Conservation (phyloP, 2,797 vertebrate species). For the Sylvilagus floridanus region DNA sequence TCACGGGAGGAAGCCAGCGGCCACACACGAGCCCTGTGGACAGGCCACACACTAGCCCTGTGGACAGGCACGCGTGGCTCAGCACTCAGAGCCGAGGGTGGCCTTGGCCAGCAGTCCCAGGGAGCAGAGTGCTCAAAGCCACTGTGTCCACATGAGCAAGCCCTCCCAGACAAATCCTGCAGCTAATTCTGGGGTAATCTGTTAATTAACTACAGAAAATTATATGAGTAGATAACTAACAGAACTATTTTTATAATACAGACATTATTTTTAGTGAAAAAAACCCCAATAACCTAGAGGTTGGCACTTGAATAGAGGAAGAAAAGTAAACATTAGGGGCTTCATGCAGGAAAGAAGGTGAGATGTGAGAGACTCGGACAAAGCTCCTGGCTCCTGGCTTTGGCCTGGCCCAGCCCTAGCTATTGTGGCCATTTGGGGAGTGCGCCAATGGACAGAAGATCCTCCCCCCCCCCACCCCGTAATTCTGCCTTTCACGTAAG, state of each 20-base stretch:
- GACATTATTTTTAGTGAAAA: background rate
- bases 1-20: background rate
- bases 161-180: background rate
- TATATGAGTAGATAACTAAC: background rate
- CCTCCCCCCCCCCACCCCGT: too few species aligned
- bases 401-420: too few species aligned
- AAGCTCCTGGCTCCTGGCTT: too few species aligned
- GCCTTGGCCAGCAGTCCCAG: background rate
- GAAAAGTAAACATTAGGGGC: background rate
- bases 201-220: background rate
- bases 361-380: too few species aligned
- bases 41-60: background rate
- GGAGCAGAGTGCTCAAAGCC: background rate
- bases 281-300: background rate
- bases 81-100: background rate
- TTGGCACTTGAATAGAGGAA: background rate
- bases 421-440: too few species aligned
- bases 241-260: background rate
- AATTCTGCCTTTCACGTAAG: too few species aligned
- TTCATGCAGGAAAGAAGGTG: too few species aligned
- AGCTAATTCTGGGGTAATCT: background rate
- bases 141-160: background rate
- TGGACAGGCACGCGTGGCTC: fast-evolving
- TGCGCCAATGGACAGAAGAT: too few species aligned
- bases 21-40: background rate